Percentiles rank a stretch among this genome's conserved stretches.
Evolutionary conservation across 2,797 vertebrate species (phyloP).

Genomic region (Characodon lateralis): DNA sequence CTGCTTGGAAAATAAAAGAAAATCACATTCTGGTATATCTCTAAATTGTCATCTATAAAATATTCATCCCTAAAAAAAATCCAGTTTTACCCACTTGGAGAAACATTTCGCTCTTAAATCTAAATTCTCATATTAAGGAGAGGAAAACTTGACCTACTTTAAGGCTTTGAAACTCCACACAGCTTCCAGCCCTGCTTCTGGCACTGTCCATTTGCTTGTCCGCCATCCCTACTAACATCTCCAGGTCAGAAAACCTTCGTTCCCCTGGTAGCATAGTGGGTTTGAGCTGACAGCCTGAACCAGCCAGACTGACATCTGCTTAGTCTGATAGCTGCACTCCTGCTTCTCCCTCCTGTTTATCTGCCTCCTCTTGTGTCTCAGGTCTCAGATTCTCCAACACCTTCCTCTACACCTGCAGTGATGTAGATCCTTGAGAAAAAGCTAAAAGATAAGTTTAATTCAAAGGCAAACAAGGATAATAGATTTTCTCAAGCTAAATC

Average conservation of each 20-base stretch:
- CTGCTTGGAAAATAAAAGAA: too few species aligned
- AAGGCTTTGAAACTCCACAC: constrained; percentile 68
- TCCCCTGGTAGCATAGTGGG: constrained; percentile 48
- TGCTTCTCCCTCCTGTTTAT: constrained; percentile 9
- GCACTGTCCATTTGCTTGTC: constrained; percentile 27
- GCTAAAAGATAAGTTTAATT: constrained; percentile 12
- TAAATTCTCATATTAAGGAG: background rate
- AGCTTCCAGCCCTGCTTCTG: constrained; percentile 71
- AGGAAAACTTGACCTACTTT: constrained; percentile 51
- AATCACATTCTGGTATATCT: too few species aligned
- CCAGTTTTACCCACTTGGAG: too few species aligned
- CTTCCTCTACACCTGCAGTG: constrained; percentile 17
- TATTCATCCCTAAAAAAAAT: too few species aligned
- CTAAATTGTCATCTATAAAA: too few species aligned
- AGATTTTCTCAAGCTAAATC: background rate
- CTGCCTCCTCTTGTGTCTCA: constrained; percentile 16
- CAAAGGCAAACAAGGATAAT: background rate
- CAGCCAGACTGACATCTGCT: constrained; percentile 18
- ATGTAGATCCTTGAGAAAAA: constrained; percentile 19
- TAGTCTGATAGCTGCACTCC: constrained; percentile 2
- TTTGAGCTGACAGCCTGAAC: constrained; percentile 12
- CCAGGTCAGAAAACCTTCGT: constrained; percentile 55
- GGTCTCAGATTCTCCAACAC: constrained; percentile 1
- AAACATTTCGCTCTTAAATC: background rate
- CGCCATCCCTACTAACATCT: constrained; percentile 56